Evolutionary conservation across 2,888 invertebrate species (phyloP).

Genomic region (Aporophyla nigra): DNA sequence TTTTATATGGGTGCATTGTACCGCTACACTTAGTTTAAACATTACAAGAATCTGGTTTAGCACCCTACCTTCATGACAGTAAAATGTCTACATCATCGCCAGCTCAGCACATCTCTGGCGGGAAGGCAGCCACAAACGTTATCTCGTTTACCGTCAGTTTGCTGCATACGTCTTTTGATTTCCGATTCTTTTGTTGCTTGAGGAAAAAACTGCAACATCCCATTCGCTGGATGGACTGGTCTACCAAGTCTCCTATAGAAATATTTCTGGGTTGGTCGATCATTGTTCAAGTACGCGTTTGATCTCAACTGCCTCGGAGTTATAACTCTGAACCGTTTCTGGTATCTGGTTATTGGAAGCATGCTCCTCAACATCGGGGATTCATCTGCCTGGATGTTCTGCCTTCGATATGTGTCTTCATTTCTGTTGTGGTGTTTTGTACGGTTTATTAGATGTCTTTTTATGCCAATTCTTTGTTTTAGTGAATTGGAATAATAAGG

Average conservation of each 20-base stretch:
- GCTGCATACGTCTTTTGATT: background rate
- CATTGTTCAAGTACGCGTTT: background rate
- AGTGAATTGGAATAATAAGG: background rate
- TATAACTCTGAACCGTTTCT: conserved; percentile 6
- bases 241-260: background rate
- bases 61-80: background rate
- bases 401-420: background rate
- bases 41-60: background rate
- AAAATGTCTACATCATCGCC: too few species aligned
- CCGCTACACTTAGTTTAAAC: background rate
- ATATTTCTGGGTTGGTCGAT: background rate
- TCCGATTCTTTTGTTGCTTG: background rate
- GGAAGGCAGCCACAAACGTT: background rate
- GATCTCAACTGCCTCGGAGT: background rate
- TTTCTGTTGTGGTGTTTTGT: background rate
- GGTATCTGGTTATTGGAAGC: background rate
- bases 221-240: background rate
- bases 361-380: background rate
- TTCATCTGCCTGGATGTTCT: background rate
- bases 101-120: background rate
- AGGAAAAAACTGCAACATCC: conserved; percentile 9
- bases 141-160: background rate
- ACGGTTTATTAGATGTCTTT: background rate
- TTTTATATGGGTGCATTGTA: background rate
- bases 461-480: background rate